phyloP scores from a whole-genome alignment of 2,113 vertebrate species.

The Siniperca chuatsi region DNA sequence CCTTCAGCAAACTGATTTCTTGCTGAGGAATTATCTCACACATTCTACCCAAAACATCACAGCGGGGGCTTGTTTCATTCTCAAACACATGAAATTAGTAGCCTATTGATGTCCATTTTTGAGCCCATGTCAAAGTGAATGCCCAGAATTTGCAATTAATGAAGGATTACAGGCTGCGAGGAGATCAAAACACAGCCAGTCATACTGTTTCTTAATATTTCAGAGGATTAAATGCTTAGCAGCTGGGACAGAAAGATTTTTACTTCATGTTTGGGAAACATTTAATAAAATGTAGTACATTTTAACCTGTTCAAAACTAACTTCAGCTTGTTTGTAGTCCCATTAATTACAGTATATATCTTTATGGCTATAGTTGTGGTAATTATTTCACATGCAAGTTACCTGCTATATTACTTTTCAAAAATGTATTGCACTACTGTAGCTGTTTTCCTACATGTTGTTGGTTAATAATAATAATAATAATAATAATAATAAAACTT shows the following conservation, averaged over 20 bases:
- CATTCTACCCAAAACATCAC: slow-evolving; percentile 6
- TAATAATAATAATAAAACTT: too few relatives aligned
- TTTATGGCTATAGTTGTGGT: not conserved
- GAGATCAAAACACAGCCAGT: slow-evolving; percentile 69
- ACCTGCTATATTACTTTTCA: not conserved
- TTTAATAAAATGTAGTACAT: too few relatives aligned
- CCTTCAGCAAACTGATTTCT: not conserved
- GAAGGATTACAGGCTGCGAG: slow-evolving; percentile 66
- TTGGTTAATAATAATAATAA: too few relatives aligned
- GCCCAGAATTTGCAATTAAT: slow-evolving; percentile 76
- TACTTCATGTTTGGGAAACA: slow-evolving; percentile 34
- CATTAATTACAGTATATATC: not conserved
- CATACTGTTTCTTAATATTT: slow-evolving; percentile 73
- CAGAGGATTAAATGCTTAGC: slow-evolving; percentile 71
- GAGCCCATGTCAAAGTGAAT: slow-evolving; percentile 60
- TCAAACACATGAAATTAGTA: slow-evolving; percentile 38
- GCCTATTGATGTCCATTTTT: slow-evolving; percentile 25
- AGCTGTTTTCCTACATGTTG: not conserved
- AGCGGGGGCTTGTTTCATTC: slow-evolving; percentile 1
- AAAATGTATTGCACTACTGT: not conserved
- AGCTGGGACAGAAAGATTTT: slow-evolving; percentile 34
- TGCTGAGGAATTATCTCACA: slow-evolving; percentile 35
- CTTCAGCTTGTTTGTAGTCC: not conserved
- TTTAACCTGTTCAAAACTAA: not conserved
- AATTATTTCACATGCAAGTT: not conserved